These are phyloP conservation scores for Neria commutata DNA, from an alignment of 2,888 invertebrate species.

Conservation along the genomic window DNA sequence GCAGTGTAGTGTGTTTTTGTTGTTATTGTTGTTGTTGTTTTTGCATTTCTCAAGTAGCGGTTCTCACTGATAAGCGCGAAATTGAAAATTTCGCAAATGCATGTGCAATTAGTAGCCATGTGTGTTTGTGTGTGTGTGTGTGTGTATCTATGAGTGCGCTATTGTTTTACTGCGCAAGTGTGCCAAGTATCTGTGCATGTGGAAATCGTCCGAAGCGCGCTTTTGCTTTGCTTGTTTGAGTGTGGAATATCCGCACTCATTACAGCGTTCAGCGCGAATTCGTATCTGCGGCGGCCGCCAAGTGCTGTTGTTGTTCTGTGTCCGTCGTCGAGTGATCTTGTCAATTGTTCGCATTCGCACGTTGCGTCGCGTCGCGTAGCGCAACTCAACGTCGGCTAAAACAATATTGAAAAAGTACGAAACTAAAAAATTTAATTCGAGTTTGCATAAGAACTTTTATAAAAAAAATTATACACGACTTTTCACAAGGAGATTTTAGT, in stretches of 20 bases:
- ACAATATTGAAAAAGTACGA: not conserved
- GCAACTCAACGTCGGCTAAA: not conserved
- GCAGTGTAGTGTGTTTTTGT: not conserved
- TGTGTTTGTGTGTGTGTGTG: not conserved
- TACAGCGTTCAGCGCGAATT: conserved; percentile 6
- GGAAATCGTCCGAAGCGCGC: no score
- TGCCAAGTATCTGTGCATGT: not conserved
- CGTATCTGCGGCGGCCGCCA: not conserved
- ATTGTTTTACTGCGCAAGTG: not conserved
- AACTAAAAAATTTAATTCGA: not conserved
- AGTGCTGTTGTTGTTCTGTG: conserved; percentile 7
- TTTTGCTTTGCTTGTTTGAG: not conserved
- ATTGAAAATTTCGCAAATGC: not conserved
- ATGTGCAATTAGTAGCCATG: not conserved
- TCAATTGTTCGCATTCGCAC: conserved; percentile 3
- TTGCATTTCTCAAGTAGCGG: not conserved
- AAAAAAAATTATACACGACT: not conserved
- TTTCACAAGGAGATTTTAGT: no score
- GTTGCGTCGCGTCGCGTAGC: not conserved
- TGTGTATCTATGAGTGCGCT: not conserved
- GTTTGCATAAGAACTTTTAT: not conserved
- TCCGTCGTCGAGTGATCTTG: conserved; percentile 18
- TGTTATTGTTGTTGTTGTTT: not conserved
- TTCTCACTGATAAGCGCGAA: conserved; percentile 15
- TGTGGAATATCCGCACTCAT: conserved; percentile 4